phyloP scores from a whole-genome alignment of 2,113 vertebrate species.

The Dendropsophus ebraccatus region DNA sequence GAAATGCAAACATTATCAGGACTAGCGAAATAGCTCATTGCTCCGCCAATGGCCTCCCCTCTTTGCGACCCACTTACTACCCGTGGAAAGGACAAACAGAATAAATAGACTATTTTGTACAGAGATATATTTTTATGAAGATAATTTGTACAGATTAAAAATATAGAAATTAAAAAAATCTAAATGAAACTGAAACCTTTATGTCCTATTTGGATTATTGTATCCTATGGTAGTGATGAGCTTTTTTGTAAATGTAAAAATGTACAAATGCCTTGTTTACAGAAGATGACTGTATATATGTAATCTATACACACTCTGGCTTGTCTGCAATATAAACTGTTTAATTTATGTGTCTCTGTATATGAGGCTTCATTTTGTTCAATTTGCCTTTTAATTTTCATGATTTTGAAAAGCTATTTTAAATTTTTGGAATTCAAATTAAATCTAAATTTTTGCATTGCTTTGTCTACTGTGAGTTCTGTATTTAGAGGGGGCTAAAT shows the following conservation, averaged over 20 bases:
- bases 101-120: constrained; percentile 89
- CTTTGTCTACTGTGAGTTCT: constrained; percentile 61
- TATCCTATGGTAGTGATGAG: constrained; percentile 90
- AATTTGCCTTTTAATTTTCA: constrained; percentile 90
- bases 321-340: constrained; percentile 96
- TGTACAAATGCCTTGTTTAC: constrained; percentile 95
- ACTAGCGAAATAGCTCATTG: constrained; percentile 37
- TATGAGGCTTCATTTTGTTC: constrained; percentile 97
- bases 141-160: constrained; percentile 97
- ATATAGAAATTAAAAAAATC: constrained; percentile 74
- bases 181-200: constrained; percentile 67
- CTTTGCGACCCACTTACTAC: constrained; percentile 59
- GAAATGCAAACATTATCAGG: constrained; percentile 51
- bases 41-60: constrained; percentile 43
- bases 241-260: constrained; percentile 95
- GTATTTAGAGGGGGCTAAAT: background rate
- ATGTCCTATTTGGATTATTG: constrained; percentile 95
- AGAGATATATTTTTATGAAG: constrained; percentile 99
- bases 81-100: constrained; percentile 68
- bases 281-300: constrained; percentile 95
- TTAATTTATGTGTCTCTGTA: constrained; percentile 99
- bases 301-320: constrained; percentile 89
- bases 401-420: constrained; percentile 99
- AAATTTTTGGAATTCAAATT: constrained; percentile 98
- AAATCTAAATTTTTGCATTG: constrained; percentile 88